Conservation (phyloP, 2,113 vertebrate species). For the Pitta sordida region DNA sequence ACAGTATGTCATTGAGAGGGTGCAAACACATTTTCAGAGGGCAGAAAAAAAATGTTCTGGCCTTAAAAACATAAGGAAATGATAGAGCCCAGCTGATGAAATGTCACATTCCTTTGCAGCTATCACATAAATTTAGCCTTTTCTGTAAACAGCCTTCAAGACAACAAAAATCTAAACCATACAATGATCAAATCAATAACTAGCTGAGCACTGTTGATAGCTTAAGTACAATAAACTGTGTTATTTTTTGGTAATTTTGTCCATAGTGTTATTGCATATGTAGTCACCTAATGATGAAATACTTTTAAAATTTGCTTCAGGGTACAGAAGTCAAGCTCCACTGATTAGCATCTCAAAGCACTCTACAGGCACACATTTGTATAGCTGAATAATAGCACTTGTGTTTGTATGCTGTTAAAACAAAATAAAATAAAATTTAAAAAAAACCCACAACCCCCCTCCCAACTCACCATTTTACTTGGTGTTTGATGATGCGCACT, state of each 20-base stretch:
- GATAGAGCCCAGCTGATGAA: neutral
- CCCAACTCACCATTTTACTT: neutral
- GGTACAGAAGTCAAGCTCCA: constrained; percentile 73
- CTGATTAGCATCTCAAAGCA: constrained; percentile 68
- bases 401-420: neutral
- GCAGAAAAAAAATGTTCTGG: neutral
- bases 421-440: neutral
- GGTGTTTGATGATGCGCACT: neutral
- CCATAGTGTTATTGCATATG: constrained; percentile 21
- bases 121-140: neutral
- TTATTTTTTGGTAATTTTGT: constrained; percentile 29
- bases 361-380: constrained; percentile 59
- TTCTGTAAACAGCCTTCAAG: neutral
- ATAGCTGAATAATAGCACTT: constrained; percentile 46
- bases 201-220: neutral
- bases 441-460: neutral
- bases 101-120: neutral
- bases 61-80: neutral
- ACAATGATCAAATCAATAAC: neutral
- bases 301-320: constrained; percentile 55
- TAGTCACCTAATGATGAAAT: constrained; percentile 51
- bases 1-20: neutral
- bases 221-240: constrained; percentile 13
- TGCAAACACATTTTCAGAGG: neutral
- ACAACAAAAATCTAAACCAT: constrained; percentile 16